These are phyloP conservation scores for Xestobium rufovillosum DNA, from an alignment of 2,888 invertebrate genomes.

Conservation along the genomic window DNA sequence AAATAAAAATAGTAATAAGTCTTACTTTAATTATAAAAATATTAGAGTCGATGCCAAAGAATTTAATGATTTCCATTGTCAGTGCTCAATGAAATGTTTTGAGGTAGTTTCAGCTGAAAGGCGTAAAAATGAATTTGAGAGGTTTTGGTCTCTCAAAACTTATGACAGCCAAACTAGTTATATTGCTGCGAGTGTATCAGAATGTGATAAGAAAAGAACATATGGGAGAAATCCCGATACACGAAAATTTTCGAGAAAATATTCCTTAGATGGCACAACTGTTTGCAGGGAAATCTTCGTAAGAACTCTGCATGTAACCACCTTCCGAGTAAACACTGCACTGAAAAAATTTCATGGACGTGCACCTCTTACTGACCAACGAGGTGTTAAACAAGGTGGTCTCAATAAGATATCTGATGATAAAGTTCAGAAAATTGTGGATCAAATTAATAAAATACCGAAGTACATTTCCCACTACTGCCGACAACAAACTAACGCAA, in stretches of 20 bases:
- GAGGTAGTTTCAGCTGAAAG: conserved; percentile 15
- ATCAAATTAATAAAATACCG: conserved; percentile 12
- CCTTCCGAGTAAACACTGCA: conserved; percentile 19
- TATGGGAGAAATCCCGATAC: conserved; percentile 15
- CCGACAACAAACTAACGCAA: conserved; percentile 14
- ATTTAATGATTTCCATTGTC: conserved; percentile 14
- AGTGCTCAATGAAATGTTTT: conserved; percentile 13
- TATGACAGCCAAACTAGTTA: conserved; percentile 20
- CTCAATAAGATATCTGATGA: conserved; percentile 16
- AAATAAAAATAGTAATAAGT: conserved; percentile 5
- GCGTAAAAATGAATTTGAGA: conserved; percentile 16
- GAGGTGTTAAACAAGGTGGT: conserved; percentile 16
- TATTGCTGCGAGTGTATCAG: conserved; percentile 19
- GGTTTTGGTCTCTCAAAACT: conserved; percentile 21
- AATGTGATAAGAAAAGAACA: conserved; percentile 15
- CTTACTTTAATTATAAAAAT: conserved; percentile 9
- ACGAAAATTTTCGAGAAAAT: conserved; percentile 9
- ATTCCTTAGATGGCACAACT: conserved; percentile 6
- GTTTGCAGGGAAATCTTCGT: conserved; percentile 18
- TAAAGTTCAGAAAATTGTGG: conserved; percentile 6
- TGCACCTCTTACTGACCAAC: conserved; percentile 15
- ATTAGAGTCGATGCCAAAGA: conserved; percentile 10
- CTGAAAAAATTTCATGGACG: conserved; percentile 20
- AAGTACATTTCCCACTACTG: conserved; percentile 13
- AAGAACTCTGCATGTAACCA: conserved; percentile 16